Evolutionary conservation across 2,113 vertebrate species (phyloP), one percentile per base, ranked within the genome.

Genomic region (Recurvirostra avosetta): DNA sequence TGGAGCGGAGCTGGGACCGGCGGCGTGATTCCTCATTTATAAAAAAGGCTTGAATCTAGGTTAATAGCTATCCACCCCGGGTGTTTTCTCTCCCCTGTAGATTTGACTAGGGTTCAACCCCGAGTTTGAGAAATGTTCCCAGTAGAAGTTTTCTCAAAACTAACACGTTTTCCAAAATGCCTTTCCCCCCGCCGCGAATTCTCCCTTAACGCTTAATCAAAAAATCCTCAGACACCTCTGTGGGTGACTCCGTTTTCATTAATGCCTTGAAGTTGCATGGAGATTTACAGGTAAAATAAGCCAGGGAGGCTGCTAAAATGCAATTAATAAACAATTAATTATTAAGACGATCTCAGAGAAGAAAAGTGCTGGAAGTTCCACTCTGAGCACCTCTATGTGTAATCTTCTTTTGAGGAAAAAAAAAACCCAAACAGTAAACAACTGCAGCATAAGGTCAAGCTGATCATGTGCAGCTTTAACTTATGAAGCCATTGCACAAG

Each of bases 391-490:
- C 41, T 29, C 27, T 2, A 18, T 10, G 22, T 8, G 32, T 95
- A 82, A 96, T 95, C 71, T 92, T 52, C 90, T 87, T 58, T 36
- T 36, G 41, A 30, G 32, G 38, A 66, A 82, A 73, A 45, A n/a
- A 12, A 45, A 45, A 45, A 43, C 43, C 9, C 15, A 26, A 3
- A 4, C 36, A 52, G 56, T 5, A 71, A 72, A 45, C 40, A 41
- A 22, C 66, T 2, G 62, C 89, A 85, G 56, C 3, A 1, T 74
- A 61, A 95, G 81, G 91, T 94, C 85, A 96, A 86, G 89, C 89
- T 91, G 96, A 66, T 96, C 91, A 67, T 61, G 74, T 80, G 62
- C 67, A 76, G 92, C 81, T 96, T 96, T 96, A 86, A 78, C 13
- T 43, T 41, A 32, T 0, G 12, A 85, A 94, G 74, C 45, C 32